A percentile compares a stretch with the other conserved stretches of the same genome.
Conservation (phyloP, 2,797 vertebrate species). For the Etheostoma nigrum region DNA sequence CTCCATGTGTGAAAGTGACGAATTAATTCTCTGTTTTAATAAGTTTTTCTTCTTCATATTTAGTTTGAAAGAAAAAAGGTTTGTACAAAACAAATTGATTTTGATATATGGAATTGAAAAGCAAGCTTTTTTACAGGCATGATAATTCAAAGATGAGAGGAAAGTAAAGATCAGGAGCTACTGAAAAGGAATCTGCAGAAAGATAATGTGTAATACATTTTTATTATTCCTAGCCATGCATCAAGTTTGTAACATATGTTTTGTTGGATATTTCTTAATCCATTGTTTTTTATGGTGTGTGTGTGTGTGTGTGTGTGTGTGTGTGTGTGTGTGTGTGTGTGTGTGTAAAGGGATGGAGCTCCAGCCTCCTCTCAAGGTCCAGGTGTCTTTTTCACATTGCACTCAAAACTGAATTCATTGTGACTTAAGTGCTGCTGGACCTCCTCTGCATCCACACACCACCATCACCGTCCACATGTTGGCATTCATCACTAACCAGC, state of each 20-base stretch:
- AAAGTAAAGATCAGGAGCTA: background rate
- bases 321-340: conserved; percentile 6
- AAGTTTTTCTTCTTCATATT: background rate
- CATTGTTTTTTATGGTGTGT: conserved; percentile 10
- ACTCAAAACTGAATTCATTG: conserved; percentile 67
- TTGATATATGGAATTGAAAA: background rate
- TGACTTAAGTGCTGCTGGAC: conserved; percentile 43
- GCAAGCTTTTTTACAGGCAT: background rate
- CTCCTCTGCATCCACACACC: conserved; percentile 36
- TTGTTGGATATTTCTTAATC: conserved; percentile 5
- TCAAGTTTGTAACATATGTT: conserved; percentile 1
- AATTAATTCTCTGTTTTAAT: conserved; percentile 19
- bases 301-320: conserved; percentile 4
- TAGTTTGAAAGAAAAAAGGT: background rate
- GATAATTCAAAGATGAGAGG: background rate
- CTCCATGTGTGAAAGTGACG: conserved; percentile 36
- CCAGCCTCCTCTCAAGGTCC: conserved; percentile 34
- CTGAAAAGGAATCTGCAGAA: conserved; percentile 14
- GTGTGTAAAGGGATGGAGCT: background rate
- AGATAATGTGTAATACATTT: conserved; percentile 35
- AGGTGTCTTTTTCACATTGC: conserved; percentile 44
- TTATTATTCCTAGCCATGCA: conserved; percentile 42
- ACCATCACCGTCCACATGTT: conserved; percentile 16
- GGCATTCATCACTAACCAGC: conserved; percentile 19
- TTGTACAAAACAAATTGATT: background rate